Base-by-base conservation (phyloP, 2,888 invertebrate genomes). In the Drosophila rubida region DNA sequence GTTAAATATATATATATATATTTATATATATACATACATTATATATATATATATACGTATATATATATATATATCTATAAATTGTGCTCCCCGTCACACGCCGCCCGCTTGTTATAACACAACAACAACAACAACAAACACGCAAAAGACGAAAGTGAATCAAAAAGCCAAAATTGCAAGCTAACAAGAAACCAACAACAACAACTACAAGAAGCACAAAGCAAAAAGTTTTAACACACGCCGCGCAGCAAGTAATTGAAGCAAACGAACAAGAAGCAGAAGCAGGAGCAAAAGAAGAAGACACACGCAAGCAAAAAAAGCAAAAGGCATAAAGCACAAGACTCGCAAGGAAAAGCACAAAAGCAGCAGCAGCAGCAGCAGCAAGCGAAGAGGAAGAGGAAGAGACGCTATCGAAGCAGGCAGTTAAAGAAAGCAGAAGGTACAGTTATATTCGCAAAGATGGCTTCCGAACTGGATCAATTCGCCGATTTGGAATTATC, bases 401-500 rank as follows among this genome's bases (percentile, higher is more conserved):
- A 39, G 42, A n/a, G 13, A 14, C 8, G 30, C 13, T 4, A 13
- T 27, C 50, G 27, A 42, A 49, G 22, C 30, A 45, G 32, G 11
- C 19, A 45, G 14, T 6, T 1, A 25, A 41, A 39, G 42, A 69
- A n/a, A 2, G 22, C 60, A n/a, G 13, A 49, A 64, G 50, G 41
- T 64, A 59, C 41, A 77, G 55, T 66, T 69, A 41, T 16, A 19
- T 8, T 41, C 9, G 2, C 2, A 37, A 79, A 88, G 86, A 92
- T 92, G 92, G 87, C 92, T 80, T 92, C 92, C 78, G 91, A 92
- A 88, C 87, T 92, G 88, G 92, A 94, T 91, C 95, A 95, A 91
- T 95, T 95, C 92, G 94, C 94, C 91, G 95, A 95, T 89, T 93
- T 94, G 88, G 94, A 94, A 90, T 92, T 94, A 77, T 94, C 94